Evolutionary conservation across 2,797 vertebrate genomes (phyloP), one percentile per base, ranked within the genome.

Genomic region (Lutjanus campechanus): DNA sequence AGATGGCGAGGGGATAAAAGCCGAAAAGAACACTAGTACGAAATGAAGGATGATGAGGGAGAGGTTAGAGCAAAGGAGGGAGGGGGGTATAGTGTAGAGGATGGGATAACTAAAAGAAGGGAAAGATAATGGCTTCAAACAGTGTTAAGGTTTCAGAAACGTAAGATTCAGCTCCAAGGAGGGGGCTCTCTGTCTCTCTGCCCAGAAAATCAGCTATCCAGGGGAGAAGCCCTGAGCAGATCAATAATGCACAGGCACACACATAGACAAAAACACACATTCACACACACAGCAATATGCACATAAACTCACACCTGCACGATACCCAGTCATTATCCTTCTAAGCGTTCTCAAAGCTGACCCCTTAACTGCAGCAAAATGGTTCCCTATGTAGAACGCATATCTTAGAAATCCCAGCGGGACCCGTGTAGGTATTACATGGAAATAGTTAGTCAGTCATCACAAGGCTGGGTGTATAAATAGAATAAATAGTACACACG

Each of bases 191-290:
- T 44, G 40, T 73, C 15, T 77, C 40, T 66, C 60, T 61, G 69
- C 75, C 50, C 77, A 70, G 82, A 78, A 77, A 82, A 82, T 51
- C 77, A 72, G 40, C 76, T 36, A 66, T 62, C 78, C 68, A 77
- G 63, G 49, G 36, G 62, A 77, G 81, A 72, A 73, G 44, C 71
- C 63, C 73, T 65, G 73, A 78, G 73, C 13, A 49, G 66, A 89
- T 91, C 79, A 76, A 91, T 91, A 87, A 85, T 80, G 58, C 53
- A 71, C 10, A 11, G 63, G 58, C 59, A 81, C 22, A 50, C 43
- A 73, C 47, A 77, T 17, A 47, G 66, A 58, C 11, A 17, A 44
- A 49, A 40, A 17, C 29, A 56, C 61, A 55, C 22, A 15, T 13
- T 15, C 20, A 29, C 19, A 73, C 62, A 68, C 46, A 58, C 16